A percentile compares a stretch with the other conserved stretches of the same genome.
Conservation (phyloP, 1,140 invertebrate species). For the Zaprionus africanus region DNA sequence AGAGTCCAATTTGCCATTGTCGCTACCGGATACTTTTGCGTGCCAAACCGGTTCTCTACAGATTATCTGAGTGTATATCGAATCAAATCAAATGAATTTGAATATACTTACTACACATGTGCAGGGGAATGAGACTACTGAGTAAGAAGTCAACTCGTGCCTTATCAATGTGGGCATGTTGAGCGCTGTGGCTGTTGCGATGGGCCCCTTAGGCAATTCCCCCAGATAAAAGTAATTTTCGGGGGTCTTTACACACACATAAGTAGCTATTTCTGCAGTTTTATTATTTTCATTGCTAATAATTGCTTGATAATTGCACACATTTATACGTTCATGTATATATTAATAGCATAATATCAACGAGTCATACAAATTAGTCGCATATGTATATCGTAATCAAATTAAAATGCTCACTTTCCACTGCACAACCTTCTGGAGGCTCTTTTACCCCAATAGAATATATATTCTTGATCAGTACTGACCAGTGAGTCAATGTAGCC, state of each 20-base stretch:
- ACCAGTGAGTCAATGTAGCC: no score
- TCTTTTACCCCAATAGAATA: no score
- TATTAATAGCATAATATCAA: no score
- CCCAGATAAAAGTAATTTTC: not conserved
- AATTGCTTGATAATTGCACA: not conserved
- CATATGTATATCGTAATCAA: no score
- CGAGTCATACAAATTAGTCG: no score
- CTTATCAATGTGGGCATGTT: not conserved
- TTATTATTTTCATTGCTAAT: not conserved
- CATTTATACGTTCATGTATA: no score
- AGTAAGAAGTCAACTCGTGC: constrained; percentile 3
- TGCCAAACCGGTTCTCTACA: constrained; percentile 42
- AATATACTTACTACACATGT: constrained; percentile 5
- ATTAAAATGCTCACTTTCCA: no score
- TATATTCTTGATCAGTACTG: no score
- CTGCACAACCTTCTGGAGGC: no score
- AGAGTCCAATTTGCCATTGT: constrained; percentile 55
- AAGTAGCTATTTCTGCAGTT: not conserved
- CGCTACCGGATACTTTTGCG: constrained; percentile 77
- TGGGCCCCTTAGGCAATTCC: not conserved
- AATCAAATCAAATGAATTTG: constrained; percentile 22
- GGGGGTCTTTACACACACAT: not conserved
- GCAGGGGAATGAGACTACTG: not conserved
- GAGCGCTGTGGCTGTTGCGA: not conserved
- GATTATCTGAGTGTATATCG: constrained; percentile 22